Percentiles rank a stretch among this genome's conserved stretches.
phyloP scores from a whole-genome alignment of 2,888 invertebrate genomes.

The Idaea straminata region DNA sequence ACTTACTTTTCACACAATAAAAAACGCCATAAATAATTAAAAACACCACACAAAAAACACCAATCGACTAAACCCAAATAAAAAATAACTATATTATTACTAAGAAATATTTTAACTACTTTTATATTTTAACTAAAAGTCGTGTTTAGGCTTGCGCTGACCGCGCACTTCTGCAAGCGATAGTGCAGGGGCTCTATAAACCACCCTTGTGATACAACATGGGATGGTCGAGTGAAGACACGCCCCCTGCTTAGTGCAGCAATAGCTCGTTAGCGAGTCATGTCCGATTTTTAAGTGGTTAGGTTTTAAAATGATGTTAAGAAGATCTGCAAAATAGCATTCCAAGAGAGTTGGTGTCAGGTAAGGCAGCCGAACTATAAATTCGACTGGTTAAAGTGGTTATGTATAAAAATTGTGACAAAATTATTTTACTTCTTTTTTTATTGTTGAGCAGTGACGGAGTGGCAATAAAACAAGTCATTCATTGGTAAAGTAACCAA shows the following conservation, averaged over 20 bases:
- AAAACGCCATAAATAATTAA: neutral
- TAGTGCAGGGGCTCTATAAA: constrained; percentile 25
- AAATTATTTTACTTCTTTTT: too few relatives aligned
- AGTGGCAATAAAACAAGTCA: too few relatives aligned
- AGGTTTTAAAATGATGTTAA: neutral
- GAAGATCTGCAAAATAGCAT: neutral
- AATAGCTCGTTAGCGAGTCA: neutral
- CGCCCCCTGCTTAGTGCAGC: constrained; percentile 43
- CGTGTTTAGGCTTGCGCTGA: neutral
- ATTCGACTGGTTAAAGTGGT: too few relatives aligned
- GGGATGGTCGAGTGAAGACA: constrained; percentile 36
- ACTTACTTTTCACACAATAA: neutral
- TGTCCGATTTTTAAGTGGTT: neutral
- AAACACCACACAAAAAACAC: neutral
- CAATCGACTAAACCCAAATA: neutral
- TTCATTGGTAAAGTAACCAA: too few relatives aligned
- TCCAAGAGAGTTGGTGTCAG: too few relatives aligned
- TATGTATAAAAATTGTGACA: too few relatives aligned
- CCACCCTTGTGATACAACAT: constrained; percentile 14
- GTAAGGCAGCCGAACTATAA: too few relatives aligned
- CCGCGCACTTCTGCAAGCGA: neutral
- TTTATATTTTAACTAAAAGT: neutral
- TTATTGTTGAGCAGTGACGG: too few relatives aligned
- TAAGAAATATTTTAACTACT: neutral
- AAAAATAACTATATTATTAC: neutral